Evolutionary conservation across 2,113 vertebrate species (phyloP).

Genomic region (Nipponia nippon): DNA sequence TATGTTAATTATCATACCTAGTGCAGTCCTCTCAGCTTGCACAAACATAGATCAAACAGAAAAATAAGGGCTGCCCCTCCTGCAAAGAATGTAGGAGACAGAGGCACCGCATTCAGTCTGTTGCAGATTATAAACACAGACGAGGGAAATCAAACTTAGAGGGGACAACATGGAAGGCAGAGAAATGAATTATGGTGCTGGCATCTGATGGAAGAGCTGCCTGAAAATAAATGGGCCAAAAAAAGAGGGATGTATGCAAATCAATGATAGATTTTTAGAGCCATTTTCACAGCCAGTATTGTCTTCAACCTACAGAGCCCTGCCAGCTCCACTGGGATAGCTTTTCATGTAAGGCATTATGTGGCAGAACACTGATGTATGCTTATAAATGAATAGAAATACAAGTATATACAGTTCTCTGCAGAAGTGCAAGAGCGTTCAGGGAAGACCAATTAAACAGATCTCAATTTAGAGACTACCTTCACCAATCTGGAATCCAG

Average conservation of each 20-base stretch:
- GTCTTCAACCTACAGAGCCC: background rate
- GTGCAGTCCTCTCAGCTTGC: background rate
- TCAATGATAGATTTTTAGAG: background rate
- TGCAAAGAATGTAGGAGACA: background rate
- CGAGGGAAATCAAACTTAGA: background rate
- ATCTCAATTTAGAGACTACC: constrained; percentile 13
- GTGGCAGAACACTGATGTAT: background rate
- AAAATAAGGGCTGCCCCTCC: background rate
- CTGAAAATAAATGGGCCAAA: background rate
- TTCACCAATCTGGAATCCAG: background rate
- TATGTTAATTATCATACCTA: background rate
- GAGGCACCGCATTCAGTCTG: background rate
- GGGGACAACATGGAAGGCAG: background rate
- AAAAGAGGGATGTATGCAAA: background rate
- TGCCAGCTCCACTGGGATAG: background rate
- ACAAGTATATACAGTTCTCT: background rate
- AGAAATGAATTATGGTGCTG: background rate
- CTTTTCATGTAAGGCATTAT: background rate
- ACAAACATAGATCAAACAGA: background rate
- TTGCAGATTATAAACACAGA: background rate
- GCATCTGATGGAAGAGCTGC: background rate
- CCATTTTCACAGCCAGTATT: background rate
- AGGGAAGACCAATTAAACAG: constrained; percentile 14
- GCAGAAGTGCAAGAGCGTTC: background rate
- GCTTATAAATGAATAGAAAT: background rate